Base-by-base conservation (phyloP, 2,113 vertebrate species). In the Vimba vimba region DNA sequence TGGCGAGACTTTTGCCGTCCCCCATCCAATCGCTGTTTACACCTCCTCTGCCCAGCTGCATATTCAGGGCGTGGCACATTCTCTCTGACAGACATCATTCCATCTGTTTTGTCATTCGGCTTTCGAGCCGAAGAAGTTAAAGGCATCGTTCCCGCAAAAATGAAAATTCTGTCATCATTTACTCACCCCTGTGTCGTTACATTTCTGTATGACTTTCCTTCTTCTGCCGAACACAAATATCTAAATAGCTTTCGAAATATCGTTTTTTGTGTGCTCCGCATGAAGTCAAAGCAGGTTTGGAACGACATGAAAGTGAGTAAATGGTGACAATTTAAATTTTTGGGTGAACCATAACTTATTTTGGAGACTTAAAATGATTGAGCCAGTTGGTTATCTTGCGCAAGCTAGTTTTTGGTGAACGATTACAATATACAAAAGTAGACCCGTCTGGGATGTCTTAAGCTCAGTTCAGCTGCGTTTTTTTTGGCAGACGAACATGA, bases 401-500 rank as follows among this genome's bases (percentile, higher is more conserved):
- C 30, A 17, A 69, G 27, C 4, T 27, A 69, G 17, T 33, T 79
- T 59, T 69, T 19, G 27, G 52, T 55, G 55, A 23, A 23, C 19
- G 19, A 57, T 7, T 23, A 69, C 6, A 36, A 36, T 69, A 43
- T 43, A 57, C 55, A 57, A 21, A 57, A 71, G 33, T 71, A 43
- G 68, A 43, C 19, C 33, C 68, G 3, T 4, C 3, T 0, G 52
- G 30, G 7, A 79, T 15, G 39, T 64, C 78, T 64, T 64, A 27
- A 64, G 4, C 39, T 82, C n/a, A 3, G 2, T 33, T 82, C 17
- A 8, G 25, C 21, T 23, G 21, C 10, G 2, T 17, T 10, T 0
- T 19, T 81, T 77, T 78, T 85, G 82, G 59, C 87, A 77, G 85
- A 52, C 73, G 17, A 60, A 74, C 6, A 27, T 89, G 82, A 25